Conservation (phyloP, 1,140 invertebrate species). For the Colletes gigas region DNA sequence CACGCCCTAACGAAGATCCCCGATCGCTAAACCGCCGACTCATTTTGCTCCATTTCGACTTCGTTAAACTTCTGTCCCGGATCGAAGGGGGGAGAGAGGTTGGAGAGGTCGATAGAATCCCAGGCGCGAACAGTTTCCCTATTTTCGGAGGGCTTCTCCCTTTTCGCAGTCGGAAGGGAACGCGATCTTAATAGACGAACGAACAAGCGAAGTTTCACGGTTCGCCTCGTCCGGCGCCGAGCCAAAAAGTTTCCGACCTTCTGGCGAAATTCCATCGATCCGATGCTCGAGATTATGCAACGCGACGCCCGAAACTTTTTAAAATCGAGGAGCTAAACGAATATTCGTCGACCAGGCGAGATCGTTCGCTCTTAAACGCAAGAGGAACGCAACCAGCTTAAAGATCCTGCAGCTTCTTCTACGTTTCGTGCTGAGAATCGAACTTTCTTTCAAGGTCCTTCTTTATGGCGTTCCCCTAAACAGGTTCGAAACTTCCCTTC, state of each 20-base stretch:
- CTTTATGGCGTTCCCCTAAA: no score
- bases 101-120: neutral
- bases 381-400: no score
- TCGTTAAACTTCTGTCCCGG: constrained; percentile 37
- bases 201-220: constrained; percentile 7
- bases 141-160: constrained; percentile 16
- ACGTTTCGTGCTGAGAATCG: no score
- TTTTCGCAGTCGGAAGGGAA: neutral
- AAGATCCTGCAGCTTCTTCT: no score
- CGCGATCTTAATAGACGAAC: constrained; percentile 12
- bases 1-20: constrained; percentile 44
- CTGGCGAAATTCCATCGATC: neutral
- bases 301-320: neutral
- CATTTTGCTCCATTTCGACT: constrained; percentile 41
- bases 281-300: neutral
- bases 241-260: neutral
- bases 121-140: constrained; percentile 17
- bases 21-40: constrained; percentile 34
- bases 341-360: neutral
- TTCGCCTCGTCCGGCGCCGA: neutral
- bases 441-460: no score
- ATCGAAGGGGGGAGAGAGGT: neutral
- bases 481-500: no score
- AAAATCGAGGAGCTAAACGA: neutral
- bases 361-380: no score